Base-by-base conservation (phyloP, 2,797 vertebrate species). In the Craterocephalus amniculus region DNA sequence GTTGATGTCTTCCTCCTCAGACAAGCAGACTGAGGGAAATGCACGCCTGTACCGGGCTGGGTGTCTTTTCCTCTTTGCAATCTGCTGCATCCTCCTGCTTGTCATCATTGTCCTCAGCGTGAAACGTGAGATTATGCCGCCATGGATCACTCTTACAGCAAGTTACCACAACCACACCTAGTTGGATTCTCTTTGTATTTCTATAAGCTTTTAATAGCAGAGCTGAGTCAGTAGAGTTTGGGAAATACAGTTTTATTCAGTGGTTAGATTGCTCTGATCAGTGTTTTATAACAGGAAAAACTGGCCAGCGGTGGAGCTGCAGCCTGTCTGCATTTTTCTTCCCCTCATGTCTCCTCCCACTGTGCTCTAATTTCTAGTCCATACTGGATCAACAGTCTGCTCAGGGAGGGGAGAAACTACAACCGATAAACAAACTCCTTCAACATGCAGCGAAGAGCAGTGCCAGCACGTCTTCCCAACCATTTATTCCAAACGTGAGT, bases 71-170 rank as follows among this genome's bases (percentile, higher is more conserved):
- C 87, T 95, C 66, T 26, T 72, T 5, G 1, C 86, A 11, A 3
- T 92, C 58, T 88, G 86, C 70, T n/a, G 92, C 40, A 3, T 91
- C 26, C 73, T 95, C 20, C 70, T 93, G 80, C 5, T 92, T 61
- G 36, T 70, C 14, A 3, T 91, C 48, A 18, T 91, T 16, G 0
- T 83, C 6, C 83, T 94, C 43, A 3, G 48, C 57, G 0, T 87
- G 48, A 93, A 92, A 74, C 16, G 93, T 95, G 86, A 93, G 94
- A 91, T 57, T 67, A 58, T 36, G 27, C 74, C 64, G 71, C 70
- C 72, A 78, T 76, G 34, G 2, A 27, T 67, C 34, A 1, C 12
- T 34, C 27, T 13, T 13, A 70, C 48, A 69, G 60, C 48, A 78
- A 68, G 45, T n/a, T n/a, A n/a, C n/a, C n/a, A n/a, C n/a, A n/a